Conservation (phyloP, 2,888 invertebrate species). For the Helobdella robusta region DNA sequence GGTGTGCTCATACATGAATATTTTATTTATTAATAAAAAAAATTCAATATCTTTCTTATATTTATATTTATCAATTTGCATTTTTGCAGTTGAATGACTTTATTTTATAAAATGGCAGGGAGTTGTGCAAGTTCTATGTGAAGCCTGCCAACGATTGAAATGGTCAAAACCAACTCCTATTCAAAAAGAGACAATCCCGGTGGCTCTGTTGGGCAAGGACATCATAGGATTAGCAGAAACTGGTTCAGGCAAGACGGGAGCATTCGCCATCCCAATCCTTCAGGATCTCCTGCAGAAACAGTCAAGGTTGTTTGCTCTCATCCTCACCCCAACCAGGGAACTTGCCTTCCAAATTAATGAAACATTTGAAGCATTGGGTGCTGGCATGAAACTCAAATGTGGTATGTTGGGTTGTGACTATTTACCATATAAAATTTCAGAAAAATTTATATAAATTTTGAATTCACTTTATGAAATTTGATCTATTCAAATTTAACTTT, state of each 20-base stretch:
- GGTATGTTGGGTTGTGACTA: no score
- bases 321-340: constrained; percentile 94
- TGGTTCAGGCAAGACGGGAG: constrained; percentile 92
- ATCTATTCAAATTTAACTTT: neutral
- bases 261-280: constrained; percentile 89
- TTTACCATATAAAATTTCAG: no score
- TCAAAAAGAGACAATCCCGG: constrained; percentile 82
- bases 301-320: constrained; percentile 57
- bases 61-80: no score
- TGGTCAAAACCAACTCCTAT: constrained; percentile 92
- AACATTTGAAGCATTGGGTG: constrained; percentile 86
- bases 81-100: no score
- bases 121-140: constrained; percentile 77
- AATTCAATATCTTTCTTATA: no score
- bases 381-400: constrained; percentile 83
- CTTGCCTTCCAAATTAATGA: constrained; percentile 95
- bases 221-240: constrained; percentile 69
- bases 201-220: constrained; percentile 67
- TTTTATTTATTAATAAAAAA: no score
- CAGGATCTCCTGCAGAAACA: constrained; percentile 59
- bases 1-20: no score
- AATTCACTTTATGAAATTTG: neutral
- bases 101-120: constrained; percentile 58
- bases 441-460: neutral
- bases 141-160: constrained; percentile 80